Evolutionary conservation across 2,888 invertebrate genomes (phyloP), one percentile per base, ranked within the genome.

Genomic region (Apodemia mormo): DNA sequence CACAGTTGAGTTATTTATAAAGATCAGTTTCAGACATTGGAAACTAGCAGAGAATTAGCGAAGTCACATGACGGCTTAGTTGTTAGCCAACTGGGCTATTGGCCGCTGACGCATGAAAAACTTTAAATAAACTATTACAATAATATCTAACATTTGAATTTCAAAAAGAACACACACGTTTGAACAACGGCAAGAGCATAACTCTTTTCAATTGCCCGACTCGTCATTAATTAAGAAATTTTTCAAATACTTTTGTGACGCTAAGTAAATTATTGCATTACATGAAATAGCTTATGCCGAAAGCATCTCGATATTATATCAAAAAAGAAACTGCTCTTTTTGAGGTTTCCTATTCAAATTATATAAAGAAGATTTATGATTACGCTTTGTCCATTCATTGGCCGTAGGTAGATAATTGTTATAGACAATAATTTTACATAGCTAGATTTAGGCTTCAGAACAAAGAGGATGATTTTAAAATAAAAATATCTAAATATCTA

Each of bases 61-160:
- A 73, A 81, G 85, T 91, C 92, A 92, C 89, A 91, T 90, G 92
- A 89, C 81, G 77, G 68, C 75, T 73, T 61, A 65, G 29, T 66
- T 52, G 61, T 76, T 77, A 70, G 82, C 84, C 84, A 85, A 85
- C 82, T 80, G 81, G 83, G 84, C 82, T 85, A 83, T 84, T 81
- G 82, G 73, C 79, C 76, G 76, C 74, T 88, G 88, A 89, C 90
- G 89, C 87, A 85, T 82, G 79, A 86, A 84, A 82, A 85, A 82
- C 84, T 87, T 87, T 85, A 85, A 89, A 90, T 86, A 86, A 85
- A 82, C 83, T 81, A 85, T 86, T 85, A 89, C 84, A 87, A 88
- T 86, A 83, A 82, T 81, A 82, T 78, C 68, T 54, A 77, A 74
- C 80, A 79, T 80, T 85, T 81, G 70, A 76, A 80, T 85, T 85